A percentile compares a stretch with the other conserved stretches of the same genome.
Conservation (phyloP, 2,888 invertebrate species). For the Rhorus exstirpatorius region DNA sequence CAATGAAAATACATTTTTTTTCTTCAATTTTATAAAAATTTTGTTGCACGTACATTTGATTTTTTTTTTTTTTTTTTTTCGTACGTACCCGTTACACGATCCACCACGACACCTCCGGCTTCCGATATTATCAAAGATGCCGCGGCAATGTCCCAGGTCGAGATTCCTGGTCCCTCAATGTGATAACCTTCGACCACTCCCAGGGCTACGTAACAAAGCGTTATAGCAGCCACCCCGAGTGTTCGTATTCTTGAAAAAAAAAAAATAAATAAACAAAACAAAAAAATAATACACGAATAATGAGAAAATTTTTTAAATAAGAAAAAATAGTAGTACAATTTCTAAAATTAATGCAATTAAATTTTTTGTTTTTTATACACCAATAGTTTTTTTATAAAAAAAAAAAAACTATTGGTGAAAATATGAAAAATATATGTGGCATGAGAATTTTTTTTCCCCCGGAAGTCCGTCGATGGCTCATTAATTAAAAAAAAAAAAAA, state of each 20-base stretch:
- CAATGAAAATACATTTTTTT: neutral
- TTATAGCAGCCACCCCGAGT: slow-evolving; percentile 92
- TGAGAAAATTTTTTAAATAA: too few relatives aligned
- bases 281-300: slow-evolving; percentile 86
- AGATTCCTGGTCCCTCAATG: slow-evolving; percentile 90
- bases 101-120: slow-evolving; percentile 92
- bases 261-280: slow-evolving; percentile 18
- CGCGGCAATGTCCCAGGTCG: slow-evolving; percentile 94
- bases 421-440: too few relatives aligned
- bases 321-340: slow-evolving; percentile 67
- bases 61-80: neutral
- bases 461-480: too few relatives aligned
- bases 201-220: slow-evolving; percentile 91
- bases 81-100: slow-evolving; percentile 85
- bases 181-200: slow-evolving; percentile 91
- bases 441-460: too few relatives aligned
- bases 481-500: too few relatives aligned
- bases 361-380: too few relatives aligned
- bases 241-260: slow-evolving; percentile 87
- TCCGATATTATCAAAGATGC: slow-evolving; percentile 91
- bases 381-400: too few relatives aligned
- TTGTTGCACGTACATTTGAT: too few relatives aligned
- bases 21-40: too few relatives aligned
- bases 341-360: neutral
- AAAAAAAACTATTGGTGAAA: too few relatives aligned